Evolutionary conservation across 1,140 invertebrate genomes (phyloP), one percentile per base, ranked within the genome.

Genomic region (Triops longicaudatus): DNA sequence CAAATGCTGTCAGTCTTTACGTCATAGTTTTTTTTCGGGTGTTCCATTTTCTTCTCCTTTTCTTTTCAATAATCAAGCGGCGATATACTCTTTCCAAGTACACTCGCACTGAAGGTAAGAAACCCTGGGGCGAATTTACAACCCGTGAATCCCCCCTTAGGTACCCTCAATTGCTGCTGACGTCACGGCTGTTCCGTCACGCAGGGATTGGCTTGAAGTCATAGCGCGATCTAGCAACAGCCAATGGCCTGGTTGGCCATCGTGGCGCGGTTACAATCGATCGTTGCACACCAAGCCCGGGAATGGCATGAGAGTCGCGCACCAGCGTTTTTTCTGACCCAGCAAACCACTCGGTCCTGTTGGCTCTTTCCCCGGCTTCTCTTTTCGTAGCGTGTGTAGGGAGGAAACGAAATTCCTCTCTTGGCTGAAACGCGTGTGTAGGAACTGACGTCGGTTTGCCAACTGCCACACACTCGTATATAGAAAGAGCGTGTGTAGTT

Each of bases 201-300:
- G 50, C 22, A 17, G 50, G 50, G 50, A 63, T 63, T 63, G 50
- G 50, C 22, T n/a, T 63, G 2, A 63, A 17, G 14, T 22, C 50
- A 63, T 63, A 63, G 50, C 50, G 50, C 50, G 50, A 63, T 63
- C 50, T 22, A 6, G 17, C 14, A 63, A 5, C 50, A 63, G 50
- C 50, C 50, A 63, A 63, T 63, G 50, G 50, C 14, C 14, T 9
- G 50, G 17, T n/a, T 22, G 50, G 14, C 6, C 50, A 9, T 63
- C 50, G 50, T 63, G 50, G 50, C 50, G 50, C 50, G 50, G 50
- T 37, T 63, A 63, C 50, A 17, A 63, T 63, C 50, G 50, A 63
- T 63, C 50, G 50, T 37, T 63, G 50, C 50, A n/a, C 22, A 22
- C 50, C n/a, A n/a, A 63, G 50, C 22, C 17, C 50, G 17, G 22